Conservation (phyloP, 2,113 vertebrate species). For the Charina bottae region DNA sequence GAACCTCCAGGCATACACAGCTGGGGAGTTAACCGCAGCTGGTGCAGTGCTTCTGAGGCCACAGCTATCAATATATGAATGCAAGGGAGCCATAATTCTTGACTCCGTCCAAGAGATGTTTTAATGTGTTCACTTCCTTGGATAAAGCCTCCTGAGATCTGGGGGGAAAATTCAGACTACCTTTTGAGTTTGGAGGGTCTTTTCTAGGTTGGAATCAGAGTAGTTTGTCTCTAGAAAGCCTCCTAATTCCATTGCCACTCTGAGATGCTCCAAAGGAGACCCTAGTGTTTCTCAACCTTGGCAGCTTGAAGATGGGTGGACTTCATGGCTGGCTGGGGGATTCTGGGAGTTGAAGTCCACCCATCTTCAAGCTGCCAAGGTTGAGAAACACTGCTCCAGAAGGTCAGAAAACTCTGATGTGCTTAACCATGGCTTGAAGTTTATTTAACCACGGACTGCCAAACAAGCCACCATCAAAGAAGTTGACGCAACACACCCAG, state of each 20-base stretch:
- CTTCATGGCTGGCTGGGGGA: too few relatives aligned
- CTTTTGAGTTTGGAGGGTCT: neutral
- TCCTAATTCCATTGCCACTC: neutral
- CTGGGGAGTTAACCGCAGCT: neutral
- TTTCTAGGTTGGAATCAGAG: neutral
- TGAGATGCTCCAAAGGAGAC: neutral
- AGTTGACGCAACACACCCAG: neutral
- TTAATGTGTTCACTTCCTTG: neutral
- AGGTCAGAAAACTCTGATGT: neutral
- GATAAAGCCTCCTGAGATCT: neutral
- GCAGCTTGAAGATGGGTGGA: neutral
- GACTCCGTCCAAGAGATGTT: neutral
- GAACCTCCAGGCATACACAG: neutral
- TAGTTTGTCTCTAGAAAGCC: neutral
- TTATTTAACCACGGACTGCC: neutral
- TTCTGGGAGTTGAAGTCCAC: neutral
- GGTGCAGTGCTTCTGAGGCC: neutral
- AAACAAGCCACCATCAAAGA: neutral
- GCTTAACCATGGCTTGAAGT: neutral
- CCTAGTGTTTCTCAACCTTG: neutral
- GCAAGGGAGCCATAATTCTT: neutral
- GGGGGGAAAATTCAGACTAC: neutral
- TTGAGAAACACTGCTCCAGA: neutral
- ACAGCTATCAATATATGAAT: neutral
- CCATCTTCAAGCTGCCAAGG: neutral